A percentile compares a stretch with the other conserved stretches of the same genome.
phyloP scores from a whole-genome alignment of 2,797 vertebrate species.

The Eulemur rubriventer region DNA sequence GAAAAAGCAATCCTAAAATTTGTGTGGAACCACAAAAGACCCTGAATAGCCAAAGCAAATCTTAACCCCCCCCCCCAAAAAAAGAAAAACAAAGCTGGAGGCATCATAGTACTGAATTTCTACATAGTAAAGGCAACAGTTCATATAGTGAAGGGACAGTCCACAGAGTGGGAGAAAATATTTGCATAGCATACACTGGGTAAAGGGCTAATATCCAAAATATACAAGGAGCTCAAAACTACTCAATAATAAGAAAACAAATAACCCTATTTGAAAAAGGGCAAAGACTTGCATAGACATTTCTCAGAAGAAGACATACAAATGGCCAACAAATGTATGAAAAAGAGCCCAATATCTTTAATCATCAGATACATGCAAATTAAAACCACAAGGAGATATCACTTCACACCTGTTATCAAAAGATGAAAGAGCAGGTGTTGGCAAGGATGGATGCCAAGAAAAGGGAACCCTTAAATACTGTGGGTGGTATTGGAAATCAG shows the following conservation, averaged over 20 bases:
- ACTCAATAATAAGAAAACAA: neutral
- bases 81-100: too few species aligned
- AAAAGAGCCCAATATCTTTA: neutral
- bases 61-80: too few species aligned
- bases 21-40: too few species aligned
- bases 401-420: neutral
- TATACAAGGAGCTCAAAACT: neutral
- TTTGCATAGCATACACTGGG: neutral
- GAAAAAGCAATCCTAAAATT: too few species aligned
- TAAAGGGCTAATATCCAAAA: neutral
- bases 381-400: neutral
- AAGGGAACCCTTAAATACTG: neutral
- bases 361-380: neutral
- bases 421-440: neutral
- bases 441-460: too few species aligned
- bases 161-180: neutral
- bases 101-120: too few species aligned
- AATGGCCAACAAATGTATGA: neutral
- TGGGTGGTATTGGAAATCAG: neutral
- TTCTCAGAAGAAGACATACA: neutral
- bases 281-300: neutral
- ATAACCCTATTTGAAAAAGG: neutral
- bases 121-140: neutral
- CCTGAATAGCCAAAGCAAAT: too few species aligned
- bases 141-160: neutral